Evolutionary conservation across 2,888 invertebrate species (phyloP), one percentile per base, ranked within the genome.

Genomic region (Steinernema hermaphroditum): DNA sequence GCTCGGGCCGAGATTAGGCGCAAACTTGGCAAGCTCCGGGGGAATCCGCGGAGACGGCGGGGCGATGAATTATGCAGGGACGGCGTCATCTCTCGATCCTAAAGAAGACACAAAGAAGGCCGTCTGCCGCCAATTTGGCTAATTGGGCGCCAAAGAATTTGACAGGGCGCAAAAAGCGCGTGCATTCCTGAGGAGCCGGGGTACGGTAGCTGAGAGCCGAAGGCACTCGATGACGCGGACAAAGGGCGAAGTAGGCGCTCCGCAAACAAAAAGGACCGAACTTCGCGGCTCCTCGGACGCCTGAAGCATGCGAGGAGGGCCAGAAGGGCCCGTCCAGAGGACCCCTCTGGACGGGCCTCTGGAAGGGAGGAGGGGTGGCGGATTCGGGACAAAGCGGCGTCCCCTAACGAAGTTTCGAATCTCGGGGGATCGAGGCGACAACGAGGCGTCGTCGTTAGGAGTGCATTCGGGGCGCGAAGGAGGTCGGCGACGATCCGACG

Each of bases 171-270:
- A 62, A 62, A 16, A 62, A 62, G 62, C 32, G 14, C 62, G 62
- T 62, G 32, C 62, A 62, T 62, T 22, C 32, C 2, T 46, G 46
- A 46, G 16, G 6, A n/a, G 43, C 62, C 16, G 69, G 50, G 19
- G n/a, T 29, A 34, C 72, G 41, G 72, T 71, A 24, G 76, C 69
- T 50, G 1, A 77, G 77, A 24, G 43, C 44, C 16, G 54, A 50
- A 50, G 71, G 73, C 29, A 72, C 73, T 37, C 71, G 54, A 54
- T 22, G 72, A 27, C 72, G 71, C n/a, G 62, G 29, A 29, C 62
- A 16, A 46, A 46, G 16, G n/a, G 22, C 46, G n/a, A 46, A 46
- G 9, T 12, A 46, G 16, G 46, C 46, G 46, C 16, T 46, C n/a
- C 16, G 46, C 46, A 46, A 46, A 46, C 16, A 41, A 41, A 41